phyloP scores from a whole-genome alignment of 2,797 vertebrate genomes.

The Eospalax fontanierii region DNA sequence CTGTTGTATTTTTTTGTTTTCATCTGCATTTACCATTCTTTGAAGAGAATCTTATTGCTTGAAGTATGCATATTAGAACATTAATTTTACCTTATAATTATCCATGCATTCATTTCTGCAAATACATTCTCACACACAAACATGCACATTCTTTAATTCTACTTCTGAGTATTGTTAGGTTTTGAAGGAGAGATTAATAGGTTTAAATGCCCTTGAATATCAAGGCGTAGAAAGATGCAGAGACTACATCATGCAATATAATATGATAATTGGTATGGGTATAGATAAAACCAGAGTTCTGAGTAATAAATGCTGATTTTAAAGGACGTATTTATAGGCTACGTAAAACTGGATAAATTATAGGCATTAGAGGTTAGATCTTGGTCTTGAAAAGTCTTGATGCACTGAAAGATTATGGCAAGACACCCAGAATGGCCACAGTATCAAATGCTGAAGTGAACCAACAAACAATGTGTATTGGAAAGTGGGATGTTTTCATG shows the following conservation, averaged over 20 bases:
- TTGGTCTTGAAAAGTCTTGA: constrained; percentile 7
- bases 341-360: background rate
- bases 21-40: constrained; percentile 5
- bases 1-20: constrained; percentile 5
- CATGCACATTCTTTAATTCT: background rate
- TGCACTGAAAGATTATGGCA: background rate
- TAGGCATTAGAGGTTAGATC: background rate
- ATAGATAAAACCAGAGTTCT: background rate
- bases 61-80: constrained; percentile 3
- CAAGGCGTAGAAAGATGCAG: background rate
- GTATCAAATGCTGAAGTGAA: background rate
- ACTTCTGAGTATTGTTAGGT: background rate
- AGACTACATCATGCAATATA: background rate
- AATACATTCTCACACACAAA: background rate
- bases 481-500: background rate
- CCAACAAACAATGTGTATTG: background rate
- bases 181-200: background rate
- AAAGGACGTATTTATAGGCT: background rate
- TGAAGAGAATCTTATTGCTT: constrained; percentile 5
- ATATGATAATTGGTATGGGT: background rate
- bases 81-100: constrained; percentile 3
- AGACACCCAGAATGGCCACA: background rate
- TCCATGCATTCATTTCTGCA: constrained; percentile 15
- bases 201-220: constrained; percentile 16
- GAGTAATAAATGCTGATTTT: background rate